Base-by-base conservation (phyloP, 1,140 invertebrate species). In the Saccostrea echinata region DNA sequence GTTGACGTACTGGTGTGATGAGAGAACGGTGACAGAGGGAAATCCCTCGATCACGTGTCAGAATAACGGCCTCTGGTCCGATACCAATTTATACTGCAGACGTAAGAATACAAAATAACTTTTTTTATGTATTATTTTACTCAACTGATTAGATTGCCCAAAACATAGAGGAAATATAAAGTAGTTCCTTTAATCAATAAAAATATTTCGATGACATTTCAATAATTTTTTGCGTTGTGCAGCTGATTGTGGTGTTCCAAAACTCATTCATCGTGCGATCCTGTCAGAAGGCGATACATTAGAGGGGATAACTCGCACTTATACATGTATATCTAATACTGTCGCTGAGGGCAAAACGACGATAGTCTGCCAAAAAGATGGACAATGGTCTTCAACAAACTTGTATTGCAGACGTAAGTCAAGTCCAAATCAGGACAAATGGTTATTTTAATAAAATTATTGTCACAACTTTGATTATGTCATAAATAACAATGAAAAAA, bases 381-480 rank as follows among this genome's bases (percentile, higher is more conserved):
- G 52, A 55, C 52, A 21, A 35, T 61, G 81, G 81, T 61, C 51
- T n/a, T 13, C 53, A 18, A 84, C 83, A 55, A 6, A 9, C 16
- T n/a, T 55, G 9, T 84, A 84, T 27, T 84, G 83, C 16, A 55
- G 83, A 57, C 83, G 83, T 57, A 84, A 57, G 33, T 83, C 11
- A 16, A 83, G 16, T 21, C 6, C n/a, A 9, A n/a, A 21, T 80
- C 1, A 80, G 21, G 18, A 80, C 21, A 80, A 9, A 30, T 76
- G 9, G 43, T 30, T 30, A 80, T 13, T 33, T 18, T 80, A 80
- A 1, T 80, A 11, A 61, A 61, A 61, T 0, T 6, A 57, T 57
- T 13, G 3, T 80, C 71, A 80, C 4, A 24, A 30, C 27, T 80
- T 30, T 27, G 21, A 12, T n/a, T 33, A 24, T 30, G 8, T 30